Percentiles rank a stretch among this genome's conserved stretches.
Conservation (phyloP, 2,797 vertebrate genomes). For the Salmo trutta region DNA sequence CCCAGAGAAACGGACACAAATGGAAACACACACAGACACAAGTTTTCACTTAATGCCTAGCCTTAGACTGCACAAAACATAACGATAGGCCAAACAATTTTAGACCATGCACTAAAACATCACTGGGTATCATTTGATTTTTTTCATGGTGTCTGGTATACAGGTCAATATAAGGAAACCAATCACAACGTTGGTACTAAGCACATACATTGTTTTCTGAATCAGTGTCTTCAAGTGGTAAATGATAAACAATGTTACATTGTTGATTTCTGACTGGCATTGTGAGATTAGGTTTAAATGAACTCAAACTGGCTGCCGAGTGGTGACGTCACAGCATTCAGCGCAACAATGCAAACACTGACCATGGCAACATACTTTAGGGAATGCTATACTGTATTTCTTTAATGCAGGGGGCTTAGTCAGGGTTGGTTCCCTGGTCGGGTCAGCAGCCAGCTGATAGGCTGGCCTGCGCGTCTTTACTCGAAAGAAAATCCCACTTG, state of each 20-base stretch:
- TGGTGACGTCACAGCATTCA: neutral
- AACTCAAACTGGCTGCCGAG: neutral
- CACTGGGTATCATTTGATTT: neutral
- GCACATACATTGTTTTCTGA: neutral
- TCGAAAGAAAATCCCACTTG: neutral
- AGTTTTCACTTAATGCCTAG: no score
- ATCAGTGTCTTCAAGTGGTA: neutral
- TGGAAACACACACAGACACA: constrained; percentile 16
- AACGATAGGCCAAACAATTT: neutral
- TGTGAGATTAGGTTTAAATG: neutral
- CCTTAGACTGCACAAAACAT: neutral
- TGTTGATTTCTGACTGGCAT: neutral
- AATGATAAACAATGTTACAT: neutral
- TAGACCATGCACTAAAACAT: constrained; percentile 6
- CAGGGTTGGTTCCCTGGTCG: neutral
- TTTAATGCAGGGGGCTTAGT: neutral
- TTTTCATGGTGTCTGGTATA: neutral
- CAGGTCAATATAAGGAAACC: neutral
- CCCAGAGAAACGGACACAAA: constrained; percentile 16
- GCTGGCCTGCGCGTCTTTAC: neutral
- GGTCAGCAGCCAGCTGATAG: neutral
- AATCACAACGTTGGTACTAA: neutral
- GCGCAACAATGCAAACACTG: neutral
- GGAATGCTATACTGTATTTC: neutral
- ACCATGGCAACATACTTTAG: neutral